Base-by-base conservation (phyloP, 30 jellyfish, hydroid and myxozoan species). In the Clytia hemisphaerica region DNA sequence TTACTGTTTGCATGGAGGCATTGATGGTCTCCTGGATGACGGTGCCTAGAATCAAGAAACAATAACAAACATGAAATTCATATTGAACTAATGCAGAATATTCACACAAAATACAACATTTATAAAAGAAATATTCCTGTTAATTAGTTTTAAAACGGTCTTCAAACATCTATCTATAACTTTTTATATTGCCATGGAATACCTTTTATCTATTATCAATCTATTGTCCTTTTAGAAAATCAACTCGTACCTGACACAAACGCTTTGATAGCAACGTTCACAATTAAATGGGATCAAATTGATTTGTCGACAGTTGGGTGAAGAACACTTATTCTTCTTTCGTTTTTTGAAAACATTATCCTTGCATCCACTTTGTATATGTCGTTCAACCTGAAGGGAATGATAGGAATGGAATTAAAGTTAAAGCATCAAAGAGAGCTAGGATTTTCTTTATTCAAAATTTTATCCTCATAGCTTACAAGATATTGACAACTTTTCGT, bases 1-100 rank as follows among this genome's bases (percentile, higher is more conserved):
- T 46, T 2, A 69, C 19, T 37, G 87, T 60, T 45, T 77, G 64
- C 7, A 72, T 55, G 9, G 51, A 36, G 44, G 78, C 37, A 50
- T 60, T 61, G 62, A 50, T 75, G 87, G 32, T 75, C 87, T 38
- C 87, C 75, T 31, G 78, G n/a, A 60, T 75, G 87, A 24, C 87
- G 87, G 49, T 75, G 87, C 78, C 87, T 75, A 25, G 5, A 60
- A 47, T 30, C 10, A 45, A 26, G 19, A 50, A 50, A 7, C 19
- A 50, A 50, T 4, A 4, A 4, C 64, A 50, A 5, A 4, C 4
- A 7, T n/a, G 19, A 50, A 50, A 7, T 32, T 4, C 10, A 50
- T 50, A 6, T 5, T 50, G 25, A 50, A 50, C 64, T 32, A n/a
- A 34, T 7, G 19, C 4, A 4, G 10, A 34, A 50, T 7, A 7